Evolutionary conservation across 1,140 invertebrate genomes (phyloP), one percentile per base, ranked within the genome.

Genomic region (Hyles vespertilio): DNA sequence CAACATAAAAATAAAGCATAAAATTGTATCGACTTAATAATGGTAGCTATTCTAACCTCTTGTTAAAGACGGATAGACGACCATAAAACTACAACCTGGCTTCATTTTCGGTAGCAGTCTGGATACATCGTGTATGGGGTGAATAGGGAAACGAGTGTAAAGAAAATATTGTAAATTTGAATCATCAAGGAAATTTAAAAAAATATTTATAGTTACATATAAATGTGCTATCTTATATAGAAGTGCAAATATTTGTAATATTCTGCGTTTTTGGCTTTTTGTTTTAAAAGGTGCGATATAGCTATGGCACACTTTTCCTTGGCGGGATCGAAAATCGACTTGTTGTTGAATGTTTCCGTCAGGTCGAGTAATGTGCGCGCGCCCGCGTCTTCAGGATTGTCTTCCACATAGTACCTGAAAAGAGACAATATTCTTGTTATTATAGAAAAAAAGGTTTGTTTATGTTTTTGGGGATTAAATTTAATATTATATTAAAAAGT

Each of bases 191-290:
- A 22, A 22, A 22, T 22, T 22, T 1, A 22, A 22, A 22, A 22
- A 22, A 22, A 22, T 22, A 22, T 22, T 22, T 22, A 22, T 22
- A 22, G 22, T 22, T 0, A 22, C 22, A 22, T 22, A 22, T 40
- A 40, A 40, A 40, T 40, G 4, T 40, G 22, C 22, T 40, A 40
- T 40, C 8, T 40, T 40, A 5, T 70, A 58, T 74, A 74, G 47
- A 79, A 63, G 55, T 81, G 75, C 7, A 84, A 53, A 67, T 71
- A 84, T 62, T 81, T 80, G 36, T 62, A 84, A 59, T 60, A 74
- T 2, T 70, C 56, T 10, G 50, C 56, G 5, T 64, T 45, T 50
- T 62, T 66, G 0, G 71, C 72, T 9, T 74, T 62, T n/a, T 51
- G 51, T 5, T 43, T 55, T 32, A 79, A 49, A 58, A 81, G 65